Percentiles rank a stretch among this genome's conserved stretches.
These are phyloP conservation scores for Sympetrum striolatum DNA, from an alignment of 2,888 invertebrate species.

Conservation along the genomic window DNA sequence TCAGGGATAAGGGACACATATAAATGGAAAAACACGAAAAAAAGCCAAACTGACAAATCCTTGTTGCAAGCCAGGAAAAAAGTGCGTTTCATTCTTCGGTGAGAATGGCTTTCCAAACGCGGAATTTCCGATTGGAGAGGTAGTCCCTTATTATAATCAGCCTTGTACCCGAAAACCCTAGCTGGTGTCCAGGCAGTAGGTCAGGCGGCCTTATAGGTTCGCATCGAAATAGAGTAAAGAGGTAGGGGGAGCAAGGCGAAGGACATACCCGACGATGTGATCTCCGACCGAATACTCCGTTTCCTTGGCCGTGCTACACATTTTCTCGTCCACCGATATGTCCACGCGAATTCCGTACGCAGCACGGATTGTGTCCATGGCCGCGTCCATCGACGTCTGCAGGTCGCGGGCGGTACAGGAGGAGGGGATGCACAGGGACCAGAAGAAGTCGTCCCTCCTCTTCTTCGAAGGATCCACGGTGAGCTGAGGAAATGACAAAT, in stretches of 20 bases:
- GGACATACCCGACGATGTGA: slow-evolving; percentile 38
- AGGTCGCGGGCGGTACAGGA: slow-evolving; percentile 43
- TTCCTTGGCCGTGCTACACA: slow-evolving; percentile 44
- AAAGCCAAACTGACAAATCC: not conserved
- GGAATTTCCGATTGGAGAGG: not conserved
- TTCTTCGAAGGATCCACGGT: slow-evolving; percentile 49
- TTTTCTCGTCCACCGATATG: slow-evolving; percentile 46
- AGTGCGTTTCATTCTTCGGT: not conserved
- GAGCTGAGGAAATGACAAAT: not conserved
- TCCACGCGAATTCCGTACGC: slow-evolving; percentile 38
- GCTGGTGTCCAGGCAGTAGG: not conserved
- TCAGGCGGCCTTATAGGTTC: not conserved
- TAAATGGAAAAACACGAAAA: too few relatives aligned
- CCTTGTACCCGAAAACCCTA: not conserved
- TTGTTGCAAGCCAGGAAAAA: not conserved
- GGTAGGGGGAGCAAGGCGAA: not conserved
- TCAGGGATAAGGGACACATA: too few relatives aligned
- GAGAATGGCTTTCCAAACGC: not conserved
- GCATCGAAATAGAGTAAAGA: not conserved
- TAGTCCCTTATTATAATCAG: not conserved
- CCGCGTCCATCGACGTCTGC: slow-evolving; percentile 45
- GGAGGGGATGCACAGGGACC: slow-evolving; percentile 45
- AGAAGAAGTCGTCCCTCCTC: slow-evolving; percentile 46
- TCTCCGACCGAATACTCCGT: slow-evolving; percentile 53
- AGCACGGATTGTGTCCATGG: slow-evolving; percentile 43